Evolutionary conservation across 1,140 invertebrate genomes (phyloP), one percentile per base, ranked within the genome.

Genomic region (Oedothorax gibbosus): DNA sequence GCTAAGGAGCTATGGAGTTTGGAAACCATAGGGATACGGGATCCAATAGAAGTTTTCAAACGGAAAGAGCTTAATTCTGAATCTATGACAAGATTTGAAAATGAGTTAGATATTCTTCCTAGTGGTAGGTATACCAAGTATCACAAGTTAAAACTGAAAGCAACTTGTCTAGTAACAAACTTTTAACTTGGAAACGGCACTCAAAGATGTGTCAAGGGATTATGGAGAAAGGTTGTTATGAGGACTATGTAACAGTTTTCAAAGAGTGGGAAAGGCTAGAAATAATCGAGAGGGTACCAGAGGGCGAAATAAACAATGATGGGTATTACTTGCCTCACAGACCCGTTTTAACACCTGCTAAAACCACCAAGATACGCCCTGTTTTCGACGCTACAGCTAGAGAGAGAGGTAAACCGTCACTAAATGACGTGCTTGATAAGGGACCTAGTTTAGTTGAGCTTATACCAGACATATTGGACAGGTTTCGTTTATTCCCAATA

Each of bases 391-490:
- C 12, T 18, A 7, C 9, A 11, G 21, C 20, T 14, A 14, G 10
- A 10, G 12, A 75, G 4, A 14, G 20, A 12, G n/a, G 60, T 21
- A 15, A 21, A 35, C 15, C 14, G 5, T 76, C 21, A 11, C 12
- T 50, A 12, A 75, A 75, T 60, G 72, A 60, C 49, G 56, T 5
- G 18, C 9, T 56, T 21, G 11, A 73, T 15, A 76, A 76, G 62
- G 11, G 56, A n/a, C 73, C 56, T 21, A 73, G 50, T 76, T 62
- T 76, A 51, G 15, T 62, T 35, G 56, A 35, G 8, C 49, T 20
- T 8, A 76, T 76, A 73, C 18, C 51, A 14, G 0, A 9, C 35
- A 35, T 56, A n/a, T 12, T 49, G 21, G 7, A 14, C 60, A 60
- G 56, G 49, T 75, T 75, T 15, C 2, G 18, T 14, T 57, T 12